Evolutionary conservation across 2,888 invertebrate species (phyloP), one percentile per base, ranked within the genome.

Genomic region (Temnothorax rugatulus): DNA sequence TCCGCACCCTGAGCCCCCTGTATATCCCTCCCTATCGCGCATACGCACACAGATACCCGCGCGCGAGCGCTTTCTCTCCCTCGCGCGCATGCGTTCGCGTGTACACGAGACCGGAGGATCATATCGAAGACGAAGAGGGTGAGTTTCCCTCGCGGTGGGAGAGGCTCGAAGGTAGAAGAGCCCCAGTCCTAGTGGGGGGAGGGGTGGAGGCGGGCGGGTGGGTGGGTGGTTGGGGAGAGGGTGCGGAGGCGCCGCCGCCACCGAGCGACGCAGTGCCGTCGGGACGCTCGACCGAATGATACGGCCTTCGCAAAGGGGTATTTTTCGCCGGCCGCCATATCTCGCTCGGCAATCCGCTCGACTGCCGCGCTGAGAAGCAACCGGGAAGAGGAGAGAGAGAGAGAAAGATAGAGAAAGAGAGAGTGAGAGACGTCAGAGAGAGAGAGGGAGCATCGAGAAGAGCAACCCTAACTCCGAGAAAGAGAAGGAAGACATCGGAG

Each of bases 221-320:
- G 84, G 86, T 84, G 85, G 69, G 52, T 71, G 41, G 18, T 57
- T 38, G 86, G 88, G 89, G 84, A 90, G 91, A 90, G 93, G 93
- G 92, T 91, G 93, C 92, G 91, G 92, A 92, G 92, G 91, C 93
- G 93, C 91, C 93, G 93, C 93, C 94, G 92, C 91, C 92, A 92
- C 90, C 93, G 93, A 93, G 93, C 93, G 94, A 94, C 94, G 95
- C 94, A 94, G 93, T 94, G 94, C 93, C 93, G 93, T 94, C 94
- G 94, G 93, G 92, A 93, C 93, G 92, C 94, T 94, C 94, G 93
- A 92, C 91, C 92, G 92, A 89, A 93, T 86, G 87, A 90, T 87
- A 90, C 86, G 85, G 85, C 75, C 76, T 89, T 68, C 84, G 86
- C 83, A 85, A 73, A 84, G 63, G 66, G 81, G 71, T 52, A 79